These are phyloP conservation scores for Selene dorsalis DNA, from an alignment of 2,797 vertebrate species.

Conservation along the genomic window DNA sequence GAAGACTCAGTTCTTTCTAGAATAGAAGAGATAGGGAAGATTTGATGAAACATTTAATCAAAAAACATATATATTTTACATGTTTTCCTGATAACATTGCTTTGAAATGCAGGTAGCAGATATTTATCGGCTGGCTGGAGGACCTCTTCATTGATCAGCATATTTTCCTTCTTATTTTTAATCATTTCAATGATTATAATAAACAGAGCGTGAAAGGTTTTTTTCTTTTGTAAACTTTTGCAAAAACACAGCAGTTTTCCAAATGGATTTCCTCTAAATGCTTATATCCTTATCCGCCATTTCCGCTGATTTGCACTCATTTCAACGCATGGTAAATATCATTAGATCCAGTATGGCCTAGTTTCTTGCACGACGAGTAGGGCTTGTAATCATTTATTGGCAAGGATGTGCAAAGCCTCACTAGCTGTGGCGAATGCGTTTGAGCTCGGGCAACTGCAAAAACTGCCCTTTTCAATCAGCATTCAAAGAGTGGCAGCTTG, in stretches of 20 bases:
- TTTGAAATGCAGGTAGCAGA: slow-evolving; percentile 18
- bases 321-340: slow-evolving; percentile 43
- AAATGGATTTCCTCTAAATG: slow-evolving; percentile 3
- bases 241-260: slow-evolving; percentile 3
- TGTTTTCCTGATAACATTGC: slow-evolving; percentile 1
- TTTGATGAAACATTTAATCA: background rate
- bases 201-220: background rate
- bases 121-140: background rate
- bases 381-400: slow-evolving; percentile 40
- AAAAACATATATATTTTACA: background rate
- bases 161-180: background rate
- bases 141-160: background rate
- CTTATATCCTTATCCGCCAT: slow-evolving; percentile 9
- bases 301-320: slow-evolving; percentile 14
- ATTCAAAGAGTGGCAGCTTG: slow-evolving; percentile 20
- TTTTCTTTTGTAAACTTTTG: background rate
- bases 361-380: slow-evolving; percentile 56
- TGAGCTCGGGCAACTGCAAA: slow-evolving; percentile 34
- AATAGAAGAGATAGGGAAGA: slow-evolving; percentile 55
- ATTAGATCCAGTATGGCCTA: slow-evolving; percentile 57
- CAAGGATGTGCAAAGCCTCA: slow-evolving; percentile 30
- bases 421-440: slow-evolving; percentile 13
- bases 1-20: slow-evolving; percentile 85
- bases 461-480: slow-evolving; percentile 33
- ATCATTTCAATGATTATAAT: background rate